Evolutionary conservation across 2,888 invertebrate species (phyloP), one percentile per base, ranked within the genome.

Genomic region (Dichetophora obliterata): DNA sequence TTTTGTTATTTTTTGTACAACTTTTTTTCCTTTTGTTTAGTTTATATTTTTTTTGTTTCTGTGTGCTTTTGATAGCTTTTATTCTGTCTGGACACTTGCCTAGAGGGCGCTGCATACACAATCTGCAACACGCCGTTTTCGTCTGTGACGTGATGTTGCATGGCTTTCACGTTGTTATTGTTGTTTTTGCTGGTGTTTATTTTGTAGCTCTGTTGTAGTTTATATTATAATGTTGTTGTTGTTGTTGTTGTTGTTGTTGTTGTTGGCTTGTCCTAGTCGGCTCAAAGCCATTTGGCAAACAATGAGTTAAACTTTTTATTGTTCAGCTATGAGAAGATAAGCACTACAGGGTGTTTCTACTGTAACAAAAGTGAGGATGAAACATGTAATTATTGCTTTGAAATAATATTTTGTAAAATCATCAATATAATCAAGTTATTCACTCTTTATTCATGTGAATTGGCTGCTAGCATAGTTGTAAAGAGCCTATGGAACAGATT

Each of bases 21-120:
- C n/a, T n/a, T 5, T 4, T 59, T 43, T 11, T 66, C 11, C 9
- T 37, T 37, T 66, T n/a, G 19, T 22, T 19, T 11, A 37, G 4
- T 14, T 34, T 16, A n/a, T 65, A n/a, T n/a, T n/a, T 31, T 65
- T 19, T 19, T n/a, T 34, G 4, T 65, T 66, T 19, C 34, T 16
- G n/a, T 19, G 9, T 34, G 34, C 37, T 66, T 31, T 65, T 34
- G n/a, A 19, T 37, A 37, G 22, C 65, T 37, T 37, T 66, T 70
- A 34, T 70, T 52, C 54, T 70, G 70, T 70, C 52, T 70, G 70
- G 70, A 52, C 27, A 54, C n/a, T 54, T 54, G 27, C 24, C 70
- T 19, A n/a, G 70, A 70, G 54, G 70, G 70, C 34, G 54, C 52
- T 34, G 19, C 34, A 19, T 31, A 54, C 50, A 27, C 27, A 52